Conservation (phyloP, 2,888 invertebrate species). For the Eilema sororculum region DNA sequence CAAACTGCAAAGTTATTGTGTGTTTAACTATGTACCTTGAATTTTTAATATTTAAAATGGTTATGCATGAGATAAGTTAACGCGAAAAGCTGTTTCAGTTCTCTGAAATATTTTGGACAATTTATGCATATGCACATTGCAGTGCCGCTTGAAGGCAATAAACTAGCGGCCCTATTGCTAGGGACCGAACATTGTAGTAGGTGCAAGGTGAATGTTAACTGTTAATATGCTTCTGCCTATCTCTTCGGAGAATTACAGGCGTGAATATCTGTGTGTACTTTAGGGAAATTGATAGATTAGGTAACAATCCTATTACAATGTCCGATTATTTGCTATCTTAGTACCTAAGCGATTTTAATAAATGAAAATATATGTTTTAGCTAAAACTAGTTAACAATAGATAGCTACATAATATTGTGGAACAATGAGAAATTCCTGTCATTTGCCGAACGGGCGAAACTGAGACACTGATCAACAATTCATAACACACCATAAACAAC, state of each 20-base stretch:
- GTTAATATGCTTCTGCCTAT: too few species aligned
- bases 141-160: too few species aligned
- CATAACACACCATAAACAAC: slow-evolving; percentile 45
- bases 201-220: too few species aligned
- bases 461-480: slow-evolving; percentile 42
- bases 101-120: not conserved
- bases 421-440: slow-evolving; percentile 27
- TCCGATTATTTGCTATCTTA: not conserved
- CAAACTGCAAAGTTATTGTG: slow-evolving; percentile 34
- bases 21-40: slow-evolving; percentile 24
- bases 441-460: slow-evolving; percentile 24
- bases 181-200: too few species aligned
- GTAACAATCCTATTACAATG: not conserved
- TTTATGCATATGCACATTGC: too few species aligned
- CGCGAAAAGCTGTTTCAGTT: not conserved
- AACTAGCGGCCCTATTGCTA: too few species aligned
- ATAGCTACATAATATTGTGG: not conserved
- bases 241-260: too few species aligned
- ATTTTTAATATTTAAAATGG: slow-evolving; percentile 20
- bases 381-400: slow-evolving; percentile 9
- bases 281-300: too few species aligned
- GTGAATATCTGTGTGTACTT: too few species aligned
- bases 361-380: not conserved
- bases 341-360: not conserved
- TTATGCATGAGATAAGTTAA: slow-evolving; percentile 1